Conservation (phyloP, 2,888 invertebrate genomes). For the Trilocha varians region DNA sequence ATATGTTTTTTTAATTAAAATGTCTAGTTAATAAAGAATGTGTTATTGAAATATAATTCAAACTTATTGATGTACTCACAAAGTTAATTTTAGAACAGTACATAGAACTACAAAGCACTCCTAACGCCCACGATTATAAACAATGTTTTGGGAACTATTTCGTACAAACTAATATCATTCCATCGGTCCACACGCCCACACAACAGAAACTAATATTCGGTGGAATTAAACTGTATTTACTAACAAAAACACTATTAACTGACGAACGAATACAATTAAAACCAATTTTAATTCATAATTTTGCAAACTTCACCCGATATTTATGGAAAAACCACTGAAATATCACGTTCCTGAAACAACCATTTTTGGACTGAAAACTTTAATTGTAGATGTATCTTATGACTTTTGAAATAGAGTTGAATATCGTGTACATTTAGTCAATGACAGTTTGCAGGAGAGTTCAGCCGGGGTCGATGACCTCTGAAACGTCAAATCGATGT, state of each 20-base stretch:
- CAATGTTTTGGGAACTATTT: too few species aligned
- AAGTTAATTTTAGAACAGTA: too few species aligned
- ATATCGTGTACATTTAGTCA: neutral
- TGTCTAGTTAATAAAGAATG: too few species aligned
- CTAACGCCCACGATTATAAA: too few species aligned
- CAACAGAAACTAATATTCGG: neutral
- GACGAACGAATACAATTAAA: slow-evolving; percentile 7
- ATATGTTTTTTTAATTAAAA: too few species aligned
- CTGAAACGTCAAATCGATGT: slow-evolving; percentile 17
- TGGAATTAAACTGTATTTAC: neutral
- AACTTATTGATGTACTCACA: too few species aligned
- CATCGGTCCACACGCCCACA: slow-evolving; percentile 35
- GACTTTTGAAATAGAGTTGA: neutral
- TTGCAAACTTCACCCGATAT: slow-evolving; percentile 28
- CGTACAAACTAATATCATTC: neutral
- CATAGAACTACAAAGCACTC: too few species aligned
- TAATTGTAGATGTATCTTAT: neutral
- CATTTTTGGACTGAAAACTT: neutral
- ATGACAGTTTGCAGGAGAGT: neutral
- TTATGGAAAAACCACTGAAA: slow-evolving; percentile 14
- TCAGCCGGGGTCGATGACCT: slow-evolving; percentile 2
- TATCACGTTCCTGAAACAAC: neutral
- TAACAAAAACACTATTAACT: neutral
- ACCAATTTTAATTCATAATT: slow-evolving; percentile 38
- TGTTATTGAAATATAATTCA: too few species aligned